Evolutionary conservation across 2,113 vertebrate species (phyloP).

Genomic region (Guaruba guarouba): DNA sequence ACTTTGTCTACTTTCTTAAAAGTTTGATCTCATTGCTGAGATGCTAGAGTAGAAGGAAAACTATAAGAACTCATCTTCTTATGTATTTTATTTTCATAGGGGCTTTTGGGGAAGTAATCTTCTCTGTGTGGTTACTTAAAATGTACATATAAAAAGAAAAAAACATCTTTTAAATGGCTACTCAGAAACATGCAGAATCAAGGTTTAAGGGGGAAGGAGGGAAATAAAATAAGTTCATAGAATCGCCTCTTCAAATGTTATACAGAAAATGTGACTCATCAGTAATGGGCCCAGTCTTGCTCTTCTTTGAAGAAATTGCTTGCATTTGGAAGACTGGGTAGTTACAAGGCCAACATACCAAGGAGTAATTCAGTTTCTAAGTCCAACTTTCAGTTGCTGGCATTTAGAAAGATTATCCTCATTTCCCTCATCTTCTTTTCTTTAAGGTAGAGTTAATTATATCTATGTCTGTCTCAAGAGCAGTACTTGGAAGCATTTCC

Average conservation of each 20-base stretch:
- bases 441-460: not conserved
- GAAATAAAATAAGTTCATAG: not conserved
- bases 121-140: not conserved
- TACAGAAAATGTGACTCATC: not conserved
- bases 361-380: not conserved
- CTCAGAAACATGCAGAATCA: not conserved
- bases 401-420: not conserved
- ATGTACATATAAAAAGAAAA: not conserved
- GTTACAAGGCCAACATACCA: not conserved
- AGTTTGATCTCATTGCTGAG: not conserved
- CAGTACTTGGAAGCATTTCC: not conserved
- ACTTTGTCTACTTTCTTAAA: not conserved
- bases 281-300: not conserved
- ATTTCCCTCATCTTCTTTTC: not conserved
- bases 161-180: not conserved
- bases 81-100: not conserved
- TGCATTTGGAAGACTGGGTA: not conserved
- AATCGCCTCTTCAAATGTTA: not conserved
- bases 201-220: not conserved
- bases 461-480: not conserved
- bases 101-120: not conserved
- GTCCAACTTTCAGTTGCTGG: not conserved
- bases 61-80: not conserved
- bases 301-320: not conserved
- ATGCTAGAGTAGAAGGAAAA: not conserved